A percentile compares a stretch with the other conserved stretches of the same genome.
phyloP scores from a whole-genome alignment of 23 tunicate species.

The Clavelina lepadiformis region DNA sequence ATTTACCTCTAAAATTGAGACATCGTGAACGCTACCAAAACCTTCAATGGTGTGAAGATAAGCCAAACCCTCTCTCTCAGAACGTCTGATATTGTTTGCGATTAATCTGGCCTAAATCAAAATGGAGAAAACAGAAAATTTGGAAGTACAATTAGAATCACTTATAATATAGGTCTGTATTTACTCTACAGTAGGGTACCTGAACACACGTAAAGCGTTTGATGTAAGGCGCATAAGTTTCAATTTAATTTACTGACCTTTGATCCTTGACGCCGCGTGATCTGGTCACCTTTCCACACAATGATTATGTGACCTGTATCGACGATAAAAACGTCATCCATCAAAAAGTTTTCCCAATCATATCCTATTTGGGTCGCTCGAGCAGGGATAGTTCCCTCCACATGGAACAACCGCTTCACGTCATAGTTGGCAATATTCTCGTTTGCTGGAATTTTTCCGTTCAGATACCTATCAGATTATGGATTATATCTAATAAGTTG shows the following conservation, averaged over 20 bases:
- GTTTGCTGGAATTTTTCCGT: slow-evolving; percentile 1
- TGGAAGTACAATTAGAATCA: no score
- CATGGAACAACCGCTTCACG: slow-evolving; percentile 23
- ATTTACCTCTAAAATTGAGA: slow-evolving; percentile 16
- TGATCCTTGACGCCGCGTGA: not conserved
- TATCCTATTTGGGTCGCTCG: slow-evolving; percentile 17
- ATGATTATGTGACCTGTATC: slow-evolving; percentile 24
- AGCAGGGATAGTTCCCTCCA: slow-evolving; percentile 9
- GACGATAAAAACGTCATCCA: slow-evolving; percentile 3
- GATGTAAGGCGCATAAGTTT: no score
- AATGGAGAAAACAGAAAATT: no score
- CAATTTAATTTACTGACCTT: slow-evolving; percentile 18
- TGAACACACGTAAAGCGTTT: no score
- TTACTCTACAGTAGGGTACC: no score
- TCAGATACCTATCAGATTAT: slow-evolving; percentile 3
- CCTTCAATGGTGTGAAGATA: slow-evolving; percentile 17
- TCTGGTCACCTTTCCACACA: slow-evolving; percentile 11
- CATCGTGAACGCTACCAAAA: slow-evolving; percentile 4
- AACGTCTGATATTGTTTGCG: slow-evolving; percentile 1
- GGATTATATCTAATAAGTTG: no score
- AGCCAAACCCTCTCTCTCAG: slow-evolving; percentile 18
- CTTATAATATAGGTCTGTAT: no score
- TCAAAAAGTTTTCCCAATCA: slow-evolving; percentile 12
- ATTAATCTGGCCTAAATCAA: not conserved
- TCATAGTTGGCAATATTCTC: slow-evolving; percentile 13